A percentile compares a stretch with the other conserved stretches of the same genome.
Conservation (phyloP, 2,888 invertebrate genomes). For the Abrostola triplasia region DNA sequence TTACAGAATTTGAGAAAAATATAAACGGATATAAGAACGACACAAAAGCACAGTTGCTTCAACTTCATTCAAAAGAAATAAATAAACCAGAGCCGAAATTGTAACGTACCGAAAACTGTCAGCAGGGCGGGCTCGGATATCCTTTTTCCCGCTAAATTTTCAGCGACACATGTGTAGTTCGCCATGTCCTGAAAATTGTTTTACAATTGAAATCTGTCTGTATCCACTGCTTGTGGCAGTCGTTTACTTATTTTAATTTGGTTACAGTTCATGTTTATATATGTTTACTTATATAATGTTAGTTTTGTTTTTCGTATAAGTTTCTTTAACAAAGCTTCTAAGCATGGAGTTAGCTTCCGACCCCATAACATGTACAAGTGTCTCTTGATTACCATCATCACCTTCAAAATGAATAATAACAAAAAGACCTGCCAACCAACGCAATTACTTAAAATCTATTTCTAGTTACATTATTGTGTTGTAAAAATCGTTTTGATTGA, state of each 20-base stretch:
- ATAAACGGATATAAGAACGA: background rate
- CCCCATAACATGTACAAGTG: no score
- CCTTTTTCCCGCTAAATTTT: slow-evolving; percentile 96
- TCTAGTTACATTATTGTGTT: no score
- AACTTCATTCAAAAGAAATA: slow-evolving; percentile 26
- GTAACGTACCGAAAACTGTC: slow-evolving; percentile 95
- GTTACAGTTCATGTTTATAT: background rate
- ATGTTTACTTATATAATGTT: no score
- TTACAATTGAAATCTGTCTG: slow-evolving; percentile 52
- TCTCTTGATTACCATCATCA: no score
- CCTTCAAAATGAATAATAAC: no score
- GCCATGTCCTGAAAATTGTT: slow-evolving; percentile 92
- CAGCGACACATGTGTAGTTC: slow-evolving; percentile 98
- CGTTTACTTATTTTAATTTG: slow-evolving; percentile 30
- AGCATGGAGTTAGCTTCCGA: no score
- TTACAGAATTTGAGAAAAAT: background rate
- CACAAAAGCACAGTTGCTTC: slow-evolving; percentile 4
- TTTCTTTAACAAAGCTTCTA: no score
- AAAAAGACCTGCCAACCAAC: no score
- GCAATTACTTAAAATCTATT: no score
- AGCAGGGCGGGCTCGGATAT: slow-evolving; percentile 95
- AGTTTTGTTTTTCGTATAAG: background rate
- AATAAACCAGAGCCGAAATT: slow-evolving; percentile 23
- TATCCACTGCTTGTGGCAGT: slow-evolving; percentile 24
- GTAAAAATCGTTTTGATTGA: background rate